Percentiles rank a stretch among this genome's conserved stretches.
phyloP scores from a whole-genome alignment of 2,113 vertebrate genomes.

The Barbus barbus region DNA sequence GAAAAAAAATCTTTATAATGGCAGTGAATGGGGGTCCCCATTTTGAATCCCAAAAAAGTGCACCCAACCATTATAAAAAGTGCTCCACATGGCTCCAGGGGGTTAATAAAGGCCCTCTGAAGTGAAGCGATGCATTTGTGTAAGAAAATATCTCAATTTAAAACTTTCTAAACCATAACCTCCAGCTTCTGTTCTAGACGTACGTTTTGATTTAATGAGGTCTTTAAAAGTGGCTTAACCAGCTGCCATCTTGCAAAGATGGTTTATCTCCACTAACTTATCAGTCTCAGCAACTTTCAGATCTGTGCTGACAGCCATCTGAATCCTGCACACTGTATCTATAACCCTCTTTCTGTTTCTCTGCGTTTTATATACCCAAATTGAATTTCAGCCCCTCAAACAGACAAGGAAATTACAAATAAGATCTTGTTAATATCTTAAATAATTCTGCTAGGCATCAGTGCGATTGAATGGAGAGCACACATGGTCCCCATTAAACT shows the following conservation, averaged over 20 bases:
- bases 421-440: neutral
- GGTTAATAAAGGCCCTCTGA: too few relatives aligned
- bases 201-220: neutral
- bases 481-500: neutral
- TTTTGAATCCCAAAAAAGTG: too few relatives aligned
- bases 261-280: neutral
- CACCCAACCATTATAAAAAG: too few relatives aligned
- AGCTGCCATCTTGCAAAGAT: neutral
- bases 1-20: too few relatives aligned
- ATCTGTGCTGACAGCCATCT: neutral
- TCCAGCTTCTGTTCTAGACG: too few relatives aligned
- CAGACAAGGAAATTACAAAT: neutral
- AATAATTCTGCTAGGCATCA: neutral
- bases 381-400: neutral
- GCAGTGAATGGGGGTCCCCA: too few relatives aligned
- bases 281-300: neutral
- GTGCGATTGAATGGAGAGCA: neutral
- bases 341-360: neutral
- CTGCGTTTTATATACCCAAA: neutral
- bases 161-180: too few relatives aligned
- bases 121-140: too few relatives aligned
- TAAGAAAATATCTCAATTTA: too few relatives aligned
- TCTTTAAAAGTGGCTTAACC: neutral
- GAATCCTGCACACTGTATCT: neutral
- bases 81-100: too few relatives aligned